Percentiles rank a stretch among this genome's conserved stretches.
Evolutionary conservation across 1,140 invertebrate species (phyloP).

Genomic region (Paraescarpia echinospica): DNA sequence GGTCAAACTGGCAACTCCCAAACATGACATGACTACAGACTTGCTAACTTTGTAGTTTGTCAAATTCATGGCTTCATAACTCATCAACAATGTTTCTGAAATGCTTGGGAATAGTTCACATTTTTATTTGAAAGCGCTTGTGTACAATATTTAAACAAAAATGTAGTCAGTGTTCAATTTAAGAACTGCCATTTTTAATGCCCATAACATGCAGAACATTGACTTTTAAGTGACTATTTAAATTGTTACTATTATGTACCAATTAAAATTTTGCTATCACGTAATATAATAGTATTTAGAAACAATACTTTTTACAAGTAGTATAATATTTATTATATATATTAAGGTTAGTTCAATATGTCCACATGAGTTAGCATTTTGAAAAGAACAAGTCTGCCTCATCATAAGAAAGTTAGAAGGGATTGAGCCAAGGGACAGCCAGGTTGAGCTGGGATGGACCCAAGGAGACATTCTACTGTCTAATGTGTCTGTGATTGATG

Average conservation of each 20-base stretch:
- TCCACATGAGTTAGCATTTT: neutral
- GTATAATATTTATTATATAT: no score
- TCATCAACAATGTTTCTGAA: neutral
- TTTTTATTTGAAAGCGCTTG: neutral
- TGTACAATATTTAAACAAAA: neutral
- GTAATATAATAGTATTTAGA: no score
- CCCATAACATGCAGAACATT: no score
- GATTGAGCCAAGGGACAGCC: no score
- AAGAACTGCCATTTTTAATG: no score
- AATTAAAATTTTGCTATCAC: no score
- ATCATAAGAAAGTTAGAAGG: neutral
- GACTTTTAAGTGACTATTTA: no score
- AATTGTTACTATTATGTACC: no score
- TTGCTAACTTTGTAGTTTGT: neutral
- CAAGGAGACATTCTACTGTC: neutral
- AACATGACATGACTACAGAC: neutral
- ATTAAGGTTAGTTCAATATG: no score
- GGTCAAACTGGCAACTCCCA: neutral
- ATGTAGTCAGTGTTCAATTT: neutral
- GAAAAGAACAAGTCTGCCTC: neutral
- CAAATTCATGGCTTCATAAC: neutral
- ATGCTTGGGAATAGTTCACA: neutral
- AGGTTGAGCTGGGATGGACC: neutral
- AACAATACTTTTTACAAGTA: no score
- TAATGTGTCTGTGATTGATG: no score